Evolutionary conservation across 2,888 invertebrate genomes (phyloP).

Genomic region (Protodeltote pygarga): DNA sequence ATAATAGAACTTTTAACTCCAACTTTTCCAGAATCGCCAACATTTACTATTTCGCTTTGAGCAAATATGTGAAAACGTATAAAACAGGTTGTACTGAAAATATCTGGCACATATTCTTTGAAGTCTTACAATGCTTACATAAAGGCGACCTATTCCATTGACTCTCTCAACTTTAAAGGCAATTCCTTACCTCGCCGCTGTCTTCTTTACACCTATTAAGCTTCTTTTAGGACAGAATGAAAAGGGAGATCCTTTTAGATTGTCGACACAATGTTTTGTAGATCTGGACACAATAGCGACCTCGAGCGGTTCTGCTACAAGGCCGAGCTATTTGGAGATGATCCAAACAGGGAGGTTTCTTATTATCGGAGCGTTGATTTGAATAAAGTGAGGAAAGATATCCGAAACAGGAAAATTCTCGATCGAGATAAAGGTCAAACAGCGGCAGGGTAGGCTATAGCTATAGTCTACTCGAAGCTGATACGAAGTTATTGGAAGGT

Average conservation of each 20-base stretch:
- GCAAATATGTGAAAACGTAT: too few relatives aligned
- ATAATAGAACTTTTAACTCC: too few relatives aligned
- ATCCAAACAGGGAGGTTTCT: conserved; percentile 53
- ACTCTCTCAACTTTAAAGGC: conserved; percentile 20
- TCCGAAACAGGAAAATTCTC: conserved; percentile 15
- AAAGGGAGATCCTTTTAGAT: conserved; percentile 18
- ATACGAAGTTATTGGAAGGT: neutral
- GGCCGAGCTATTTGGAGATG: conserved; percentile 57
- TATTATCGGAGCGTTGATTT: conserved; percentile 40
- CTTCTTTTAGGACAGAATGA: conserved; percentile 10
- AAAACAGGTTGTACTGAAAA: conserved; percentile 17
- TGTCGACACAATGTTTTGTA: conserved; percentile 29
- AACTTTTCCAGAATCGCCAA: too few relatives aligned
- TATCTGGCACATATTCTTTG: conserved; percentile 32
- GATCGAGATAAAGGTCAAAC: conserved; percentile 5
- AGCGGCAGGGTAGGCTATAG: neutral
- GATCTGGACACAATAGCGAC: conserved; percentile 34
- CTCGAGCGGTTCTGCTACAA: conserved; percentile 46
- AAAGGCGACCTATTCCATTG: conserved; percentile 25
- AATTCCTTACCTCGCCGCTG: conserved; percentile 14
- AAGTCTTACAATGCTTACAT: conserved; percentile 22
- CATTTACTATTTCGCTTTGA: too few relatives aligned
- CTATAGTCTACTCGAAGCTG: neutral
- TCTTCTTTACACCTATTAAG: conserved; percentile 24
- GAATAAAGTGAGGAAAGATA: conserved; percentile 31